Conservation (phyloP, 2,888 invertebrate genomes). For the Drosophila niveifrons region DNA sequence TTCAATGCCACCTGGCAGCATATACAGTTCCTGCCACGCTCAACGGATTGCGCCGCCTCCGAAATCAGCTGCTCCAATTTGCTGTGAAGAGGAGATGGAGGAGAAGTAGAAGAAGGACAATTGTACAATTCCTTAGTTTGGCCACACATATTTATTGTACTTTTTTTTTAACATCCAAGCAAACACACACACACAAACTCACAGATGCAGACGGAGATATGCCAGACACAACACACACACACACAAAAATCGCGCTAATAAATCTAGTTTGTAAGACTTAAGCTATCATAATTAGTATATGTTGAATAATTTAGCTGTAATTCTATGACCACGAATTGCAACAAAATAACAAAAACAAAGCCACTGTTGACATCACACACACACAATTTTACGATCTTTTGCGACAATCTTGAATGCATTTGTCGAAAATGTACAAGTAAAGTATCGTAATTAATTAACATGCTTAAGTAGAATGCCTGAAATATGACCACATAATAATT, state of each 20-base stretch:
- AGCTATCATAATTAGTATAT: constrained; percentile 32
- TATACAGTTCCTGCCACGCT: constrained; percentile 83
- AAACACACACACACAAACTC: constrained; percentile 20
- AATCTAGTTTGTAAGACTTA: constrained; percentile 48
- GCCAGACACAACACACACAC: constrained; percentile 14
- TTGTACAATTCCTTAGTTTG: constrained; percentile 59
- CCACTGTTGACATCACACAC: constrained; percentile 70
- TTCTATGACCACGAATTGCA: constrained; percentile 24
- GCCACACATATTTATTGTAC: constrained; percentile 71
- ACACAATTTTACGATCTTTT: constrained; percentile 18
- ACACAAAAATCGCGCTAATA: constrained; percentile 44
- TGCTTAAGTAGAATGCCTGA: constrained; percentile 13
- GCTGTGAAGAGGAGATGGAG: constrained; percentile 63
- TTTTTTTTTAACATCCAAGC: constrained; percentile 48
- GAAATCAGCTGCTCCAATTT: constrained; percentile 81
- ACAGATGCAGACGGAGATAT: constrained; percentile 19
- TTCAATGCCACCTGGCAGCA: constrained; percentile 85
- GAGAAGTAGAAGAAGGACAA: constrained; percentile 17
- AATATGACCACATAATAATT: constrained; percentile 33
- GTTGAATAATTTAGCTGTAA: constrained; percentile 35
- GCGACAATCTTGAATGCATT: constrained; percentile 11
- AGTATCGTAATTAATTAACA: constrained; percentile 20
- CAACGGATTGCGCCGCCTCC: constrained; percentile 80
- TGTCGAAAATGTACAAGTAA: constrained; percentile 34
- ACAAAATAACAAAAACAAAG: constrained; percentile 4